Evolutionary conservation across 2,113 vertebrate species (phyloP), one percentile per base, ranked within the genome.

Genomic region (Dryoscopus gambensis): DNA sequence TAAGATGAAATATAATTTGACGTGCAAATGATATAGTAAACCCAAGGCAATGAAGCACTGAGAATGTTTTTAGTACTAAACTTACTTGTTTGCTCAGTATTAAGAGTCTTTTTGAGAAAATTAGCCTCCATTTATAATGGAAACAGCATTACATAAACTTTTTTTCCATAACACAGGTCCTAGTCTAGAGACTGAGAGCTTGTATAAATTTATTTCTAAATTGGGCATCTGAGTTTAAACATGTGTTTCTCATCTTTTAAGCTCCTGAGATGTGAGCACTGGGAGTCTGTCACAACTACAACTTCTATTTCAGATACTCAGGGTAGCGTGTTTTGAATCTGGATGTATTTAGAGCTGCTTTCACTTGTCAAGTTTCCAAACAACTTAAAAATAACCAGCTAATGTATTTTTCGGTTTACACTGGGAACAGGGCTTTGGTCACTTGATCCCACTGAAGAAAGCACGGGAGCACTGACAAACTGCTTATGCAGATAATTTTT

Each of bases 1-100:
- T 94, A 95, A 97, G 95, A 95, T 76, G 96, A 96, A 96, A 96
- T 96, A 96, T 96, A 96, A 97, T 95, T 91, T 96, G 95, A 97
- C 90, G 89, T 95, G 95, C 90, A 97, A 97, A 97, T 97, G 92
- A 95, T 97, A 97, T 96, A 95, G 94, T 96, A 96, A 97, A 97
- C 89, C 90, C 95, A 92, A 95, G 70, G 94, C 95, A 96, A 94
- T 94, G 97, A 97, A 96, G 92, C 95, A 87, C 93, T 62, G 84
- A 97, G 81, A 96, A 96, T 94, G 95, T 95, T 97, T 97, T 97
- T 85, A 90, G 92, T 85, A 84, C 80, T 96, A 94, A 96, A 96
- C 87, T 96, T 97, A 95, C 90, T 96, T 97, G 96, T 95, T 96
- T 90, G 39, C 55, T 82, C 63, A 89, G 75, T 81, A 96, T 92